Percentiles rank a stretch among this genome's conserved stretches.
phyloP scores from a whole-genome alignment of 2,113 vertebrate species.

The Mobula hypostoma region DNA sequence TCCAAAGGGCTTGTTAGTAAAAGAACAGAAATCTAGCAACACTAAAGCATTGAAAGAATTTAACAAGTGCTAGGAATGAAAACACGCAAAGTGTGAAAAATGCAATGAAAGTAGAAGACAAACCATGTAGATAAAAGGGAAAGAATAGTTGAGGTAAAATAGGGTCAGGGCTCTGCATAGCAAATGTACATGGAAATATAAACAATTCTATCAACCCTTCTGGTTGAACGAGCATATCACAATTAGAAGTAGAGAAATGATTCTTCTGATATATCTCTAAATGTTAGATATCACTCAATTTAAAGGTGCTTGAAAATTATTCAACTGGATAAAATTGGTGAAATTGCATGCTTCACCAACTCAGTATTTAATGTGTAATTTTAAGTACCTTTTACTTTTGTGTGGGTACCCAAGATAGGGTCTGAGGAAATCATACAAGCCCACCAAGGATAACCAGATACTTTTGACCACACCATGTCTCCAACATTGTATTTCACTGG shows the following conservation, averaged over 20 bases:
- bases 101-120: neutral
- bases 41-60: neutral
- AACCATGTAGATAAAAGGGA: neutral
- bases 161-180: neutral
- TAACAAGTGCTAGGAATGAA: neutral
- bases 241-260: neutral
- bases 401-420: slow-evolving; percentile 71
- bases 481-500: slow-evolving; percentile 67
- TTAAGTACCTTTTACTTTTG: slow-evolving; percentile 77
- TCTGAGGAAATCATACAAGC: slow-evolving; percentile 93
- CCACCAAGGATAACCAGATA: slow-evolving; percentile 95
- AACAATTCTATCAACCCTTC: neutral
- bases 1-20: neutral
- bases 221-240: neutral
- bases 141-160: neutral
- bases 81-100: neutral
- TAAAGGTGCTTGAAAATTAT: neutral
- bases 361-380: neutral
- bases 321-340: neutral
- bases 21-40: neutral
- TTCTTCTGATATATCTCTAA: neutral
- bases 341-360: neutral
- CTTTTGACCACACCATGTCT: slow-evolving; percentile 92
- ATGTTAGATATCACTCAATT: neutral
- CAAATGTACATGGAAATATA: neutral